These are phyloP conservation scores for Chironomus tepperi DNA, from an alignment of 1,140 invertebrate species.

Conservation along the genomic window DNA sequence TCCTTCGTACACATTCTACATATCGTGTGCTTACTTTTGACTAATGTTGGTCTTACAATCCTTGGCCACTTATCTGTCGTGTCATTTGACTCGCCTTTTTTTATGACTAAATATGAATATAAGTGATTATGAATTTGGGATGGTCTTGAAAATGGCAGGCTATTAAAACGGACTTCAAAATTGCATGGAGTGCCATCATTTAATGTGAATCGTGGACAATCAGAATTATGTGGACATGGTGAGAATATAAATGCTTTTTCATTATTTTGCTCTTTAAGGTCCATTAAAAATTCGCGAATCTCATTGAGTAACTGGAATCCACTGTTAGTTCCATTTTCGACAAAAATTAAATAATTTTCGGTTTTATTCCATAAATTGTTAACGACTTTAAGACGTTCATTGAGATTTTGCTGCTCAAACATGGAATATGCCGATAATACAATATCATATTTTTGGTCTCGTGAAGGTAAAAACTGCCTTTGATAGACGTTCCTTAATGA, in stretches of 20 bases:
- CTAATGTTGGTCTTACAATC: slow-evolving; percentile 56
- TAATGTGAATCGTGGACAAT: slow-evolving; percentile 56
- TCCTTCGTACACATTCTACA: slow-evolving; percentile 67
- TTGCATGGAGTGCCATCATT: slow-evolving; percentile 65
- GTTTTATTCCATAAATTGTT: slow-evolving; percentile 81
- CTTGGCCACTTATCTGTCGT: slow-evolving; percentile 63
- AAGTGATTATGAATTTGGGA: slow-evolving; percentile 42
- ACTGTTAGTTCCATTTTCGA: slow-evolving; percentile 73
- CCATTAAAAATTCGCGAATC: slow-evolving; percentile 62
- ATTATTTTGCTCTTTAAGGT: slow-evolving; percentile 37
- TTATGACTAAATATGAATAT: slow-evolving; percentile 69
- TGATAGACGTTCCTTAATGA: slow-evolving; percentile 56
- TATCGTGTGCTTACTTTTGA: slow-evolving; percentile 57
- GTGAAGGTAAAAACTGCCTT: slow-evolving; percentile 69
- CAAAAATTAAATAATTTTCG: slow-evolving; percentile 66
- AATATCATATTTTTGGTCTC: slow-evolving; percentile 64
- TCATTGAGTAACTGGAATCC: slow-evolving; percentile 71
- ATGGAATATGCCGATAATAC: slow-evolving; percentile 73
- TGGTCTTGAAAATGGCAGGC: slow-evolving; percentile 44
- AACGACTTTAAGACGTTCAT: slow-evolving; percentile 58
- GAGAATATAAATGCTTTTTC: slow-evolving; percentile 32
- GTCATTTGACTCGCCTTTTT: slow-evolving; percentile 55
- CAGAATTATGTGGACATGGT: slow-evolving; percentile 70
- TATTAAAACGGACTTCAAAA: slow-evolving; percentile 56
- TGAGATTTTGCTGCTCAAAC: slow-evolving; percentile 62